Evolutionary conservation across 2,113 vertebrate genomes (phyloP).

Genomic region (Neogale vison): DNA sequence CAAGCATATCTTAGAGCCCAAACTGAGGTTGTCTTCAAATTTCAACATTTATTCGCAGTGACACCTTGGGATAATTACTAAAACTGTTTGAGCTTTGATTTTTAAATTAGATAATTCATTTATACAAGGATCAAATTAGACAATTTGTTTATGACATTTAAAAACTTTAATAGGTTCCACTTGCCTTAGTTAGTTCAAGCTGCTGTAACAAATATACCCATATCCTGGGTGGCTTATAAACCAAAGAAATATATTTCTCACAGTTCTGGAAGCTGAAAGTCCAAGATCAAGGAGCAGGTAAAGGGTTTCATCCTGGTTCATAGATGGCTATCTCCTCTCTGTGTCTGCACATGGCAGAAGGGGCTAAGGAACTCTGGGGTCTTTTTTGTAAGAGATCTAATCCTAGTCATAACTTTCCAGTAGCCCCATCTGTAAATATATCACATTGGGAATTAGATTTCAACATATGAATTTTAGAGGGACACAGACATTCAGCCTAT

Average conservation of each 20-base stretch:
- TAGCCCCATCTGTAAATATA: not conserved
- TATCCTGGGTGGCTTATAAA: not conserved
- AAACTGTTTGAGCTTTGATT: not conserved
- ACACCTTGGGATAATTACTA: not conserved
- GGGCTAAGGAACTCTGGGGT: not conserved
- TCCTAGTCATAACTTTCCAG: not conserved
- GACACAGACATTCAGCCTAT: not conserved
- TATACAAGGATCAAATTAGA: not conserved
- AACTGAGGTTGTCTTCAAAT: not conserved
- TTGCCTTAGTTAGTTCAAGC: not conserved
- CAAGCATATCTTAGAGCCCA: not conserved
- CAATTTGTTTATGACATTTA: not conserved
- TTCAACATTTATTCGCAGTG: not conserved
- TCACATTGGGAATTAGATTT: not conserved
- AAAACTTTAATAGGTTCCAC: not conserved
- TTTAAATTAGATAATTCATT: not conserved
- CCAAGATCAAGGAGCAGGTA: not conserved
- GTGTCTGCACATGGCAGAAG: not conserved
- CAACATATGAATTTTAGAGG: not conserved
- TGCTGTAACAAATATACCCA: not conserved
- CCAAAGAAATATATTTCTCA: not conserved
- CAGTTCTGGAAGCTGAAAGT: not conserved
- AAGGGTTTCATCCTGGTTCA: not conserved
- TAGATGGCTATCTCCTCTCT: not conserved
- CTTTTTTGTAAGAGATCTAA: not conserved